Percentiles rank a stretch among this genome's conserved stretches.
Evolutionary conservation across 2,113 vertebrate species (phyloP).

Genomic region (Sapajus apella): DNA sequence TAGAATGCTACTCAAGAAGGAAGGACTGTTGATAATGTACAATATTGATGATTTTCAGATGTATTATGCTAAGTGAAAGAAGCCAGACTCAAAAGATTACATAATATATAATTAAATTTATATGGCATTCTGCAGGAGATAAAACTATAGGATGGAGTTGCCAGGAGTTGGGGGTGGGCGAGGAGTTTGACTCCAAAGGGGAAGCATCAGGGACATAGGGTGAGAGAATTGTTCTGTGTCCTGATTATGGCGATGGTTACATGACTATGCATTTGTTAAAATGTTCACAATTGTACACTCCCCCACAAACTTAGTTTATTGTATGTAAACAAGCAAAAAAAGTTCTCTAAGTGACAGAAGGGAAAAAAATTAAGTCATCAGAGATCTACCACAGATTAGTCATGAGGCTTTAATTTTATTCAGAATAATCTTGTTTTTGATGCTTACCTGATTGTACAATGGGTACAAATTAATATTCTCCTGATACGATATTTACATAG

Average conservation of each 20-base stretch:
- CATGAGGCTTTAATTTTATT: not conserved
- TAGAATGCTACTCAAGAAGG: not conserved
- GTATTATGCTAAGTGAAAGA: not conserved
- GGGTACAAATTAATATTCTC: not conserved
- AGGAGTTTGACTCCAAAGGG: not conserved
- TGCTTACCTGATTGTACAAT: not conserved
- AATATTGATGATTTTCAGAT: not conserved
- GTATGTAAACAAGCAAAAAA: not conserved
- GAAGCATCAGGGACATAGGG: not conserved
- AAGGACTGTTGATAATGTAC: not conserved
- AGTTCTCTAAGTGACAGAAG: not conserved
- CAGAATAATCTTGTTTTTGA: not conserved
- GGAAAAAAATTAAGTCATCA: not conserved
- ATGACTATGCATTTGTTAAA: not conserved
- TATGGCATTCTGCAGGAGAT: not conserved
- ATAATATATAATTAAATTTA: not conserved
- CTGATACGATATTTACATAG: not conserved
- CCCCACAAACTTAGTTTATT: not conserved
- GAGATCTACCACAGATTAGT: not conserved
- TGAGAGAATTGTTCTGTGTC: not conserved
- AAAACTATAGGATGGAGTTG: not conserved
- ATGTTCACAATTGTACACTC: not conserved
- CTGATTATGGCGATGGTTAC: not conserved
- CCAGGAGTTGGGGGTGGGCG: not conserved
- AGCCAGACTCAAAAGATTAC: not conserved